These are phyloP conservation scores for Alviniconcha strummeri DNA, from an alignment of 2,888 invertebrate species.

Conservation along the genomic window DNA sequence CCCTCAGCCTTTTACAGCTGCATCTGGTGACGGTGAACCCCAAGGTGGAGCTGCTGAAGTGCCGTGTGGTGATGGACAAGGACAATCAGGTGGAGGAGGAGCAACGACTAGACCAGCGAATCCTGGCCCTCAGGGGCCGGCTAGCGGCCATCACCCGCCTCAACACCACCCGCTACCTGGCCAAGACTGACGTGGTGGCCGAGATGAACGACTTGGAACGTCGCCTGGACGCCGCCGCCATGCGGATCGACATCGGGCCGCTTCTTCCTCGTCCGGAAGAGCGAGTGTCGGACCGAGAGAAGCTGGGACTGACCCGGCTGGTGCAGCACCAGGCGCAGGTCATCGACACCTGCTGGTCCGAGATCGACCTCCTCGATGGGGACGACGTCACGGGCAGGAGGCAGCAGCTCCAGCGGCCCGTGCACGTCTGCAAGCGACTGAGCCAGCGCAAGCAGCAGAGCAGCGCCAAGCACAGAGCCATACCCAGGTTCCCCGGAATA, in stretches of 20 bases:
- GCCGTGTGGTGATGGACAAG: neutral
- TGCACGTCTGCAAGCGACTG: too few relatives aligned
- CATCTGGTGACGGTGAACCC: constrained; percentile 34
- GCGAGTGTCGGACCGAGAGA: neutral
- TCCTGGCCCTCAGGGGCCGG: neutral
- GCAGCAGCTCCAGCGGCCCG: too few relatives aligned
- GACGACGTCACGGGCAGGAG: neutral
- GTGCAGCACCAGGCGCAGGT: constrained; percentile 1
- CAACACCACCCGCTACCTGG: neutral
- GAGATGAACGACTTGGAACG: neutral
- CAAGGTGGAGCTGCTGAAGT: constrained; percentile 22
- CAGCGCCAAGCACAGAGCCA: too few relatives aligned
- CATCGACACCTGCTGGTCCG: constrained; percentile 3
- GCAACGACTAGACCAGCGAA: neutral
- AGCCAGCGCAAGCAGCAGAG: too few relatives aligned
- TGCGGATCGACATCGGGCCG: neutral
- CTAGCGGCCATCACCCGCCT: neutral
- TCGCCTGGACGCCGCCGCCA: neutral
- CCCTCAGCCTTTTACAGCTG: constrained; percentile 24
- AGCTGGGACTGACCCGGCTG: neutral
- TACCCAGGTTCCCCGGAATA: too few relatives aligned
- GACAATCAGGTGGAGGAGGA: neutral
- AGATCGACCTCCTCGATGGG: neutral
- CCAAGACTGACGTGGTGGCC: neutral
- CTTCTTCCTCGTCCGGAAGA: neutral